Evolutionary conservation across 2,113 vertebrate genomes (phyloP).

Genomic region (Gymnogyps californianus): DNA sequence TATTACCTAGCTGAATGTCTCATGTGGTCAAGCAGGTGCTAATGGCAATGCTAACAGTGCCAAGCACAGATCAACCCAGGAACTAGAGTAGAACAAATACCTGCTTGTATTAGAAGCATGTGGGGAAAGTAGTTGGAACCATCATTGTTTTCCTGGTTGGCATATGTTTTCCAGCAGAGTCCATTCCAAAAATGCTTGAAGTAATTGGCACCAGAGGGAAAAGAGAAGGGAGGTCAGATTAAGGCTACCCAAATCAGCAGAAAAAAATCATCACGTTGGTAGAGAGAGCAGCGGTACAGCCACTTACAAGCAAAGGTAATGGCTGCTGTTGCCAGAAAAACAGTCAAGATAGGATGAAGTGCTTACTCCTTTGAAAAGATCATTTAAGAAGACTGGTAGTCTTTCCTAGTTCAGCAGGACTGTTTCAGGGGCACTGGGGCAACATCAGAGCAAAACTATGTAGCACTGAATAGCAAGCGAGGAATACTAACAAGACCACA

Average conservation of each 20-base stretch:
- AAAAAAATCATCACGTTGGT: background rate
- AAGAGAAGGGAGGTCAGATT: background rate
- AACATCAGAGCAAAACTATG: background rate
- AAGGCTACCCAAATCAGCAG: background rate
- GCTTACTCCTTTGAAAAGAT: background rate
- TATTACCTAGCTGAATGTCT: background rate
- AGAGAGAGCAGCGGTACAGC: background rate
- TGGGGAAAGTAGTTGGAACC: background rate
- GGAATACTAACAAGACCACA: background rate
- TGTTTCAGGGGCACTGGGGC: background rate
- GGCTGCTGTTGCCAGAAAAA: background rate
- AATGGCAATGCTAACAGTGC: background rate
- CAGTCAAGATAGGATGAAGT: background rate
- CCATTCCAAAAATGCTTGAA: slow-evolving; percentile 1
- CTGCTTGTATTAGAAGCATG: background rate
- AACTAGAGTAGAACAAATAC: background rate
- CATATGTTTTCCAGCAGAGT: background rate
- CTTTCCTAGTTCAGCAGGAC: background rate
- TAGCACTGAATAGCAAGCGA: background rate
- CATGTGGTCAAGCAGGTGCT: background rate
- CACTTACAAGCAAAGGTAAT: background rate
- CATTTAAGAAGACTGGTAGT: background rate
- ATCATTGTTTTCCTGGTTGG: background rate
- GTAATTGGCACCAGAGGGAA: slow-evolving; percentile 34
- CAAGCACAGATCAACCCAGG: background rate